phyloP scores from a whole-genome alignment of 2,797 vertebrate genomes.

The Sebastes variabilis region DNA sequence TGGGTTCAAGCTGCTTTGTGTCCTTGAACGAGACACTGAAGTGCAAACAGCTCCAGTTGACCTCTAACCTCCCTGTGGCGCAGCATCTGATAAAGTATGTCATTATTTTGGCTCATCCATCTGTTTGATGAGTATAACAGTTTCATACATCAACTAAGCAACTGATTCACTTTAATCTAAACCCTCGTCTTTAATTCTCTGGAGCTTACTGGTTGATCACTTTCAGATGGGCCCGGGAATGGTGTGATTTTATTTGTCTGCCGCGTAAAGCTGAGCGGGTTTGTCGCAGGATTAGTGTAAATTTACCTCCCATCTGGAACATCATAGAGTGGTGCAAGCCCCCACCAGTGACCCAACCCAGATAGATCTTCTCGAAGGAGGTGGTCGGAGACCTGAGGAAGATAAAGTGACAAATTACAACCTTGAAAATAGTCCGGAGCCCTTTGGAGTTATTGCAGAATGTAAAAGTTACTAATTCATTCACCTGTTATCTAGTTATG shows the following conservation, averaged over 20 bases:
- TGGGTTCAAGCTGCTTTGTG: constrained; percentile 20
- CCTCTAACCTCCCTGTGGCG: constrained; percentile 23
- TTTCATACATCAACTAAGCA: constrained; percentile 6
- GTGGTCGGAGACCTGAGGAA: not conserved
- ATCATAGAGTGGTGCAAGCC: constrained; percentile 10
- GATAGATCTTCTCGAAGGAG: constrained; percentile 20
- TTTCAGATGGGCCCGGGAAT: constrained; percentile 55
- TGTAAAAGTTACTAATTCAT: not conserved
- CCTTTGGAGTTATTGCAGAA: not conserved
- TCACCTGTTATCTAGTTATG: not conserved
- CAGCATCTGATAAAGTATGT: not conserved
- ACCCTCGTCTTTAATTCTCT: constrained; percentile 2
- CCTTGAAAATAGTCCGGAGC: constrained; percentile 4
- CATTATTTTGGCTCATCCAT: not conserved
- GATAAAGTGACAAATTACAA: constrained; percentile 13
- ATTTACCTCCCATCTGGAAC: constrained; percentile 48
- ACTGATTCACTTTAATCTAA: constrained; percentile 27
- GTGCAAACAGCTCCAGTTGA: constrained; percentile 26
- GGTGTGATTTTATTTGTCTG: not conserved
- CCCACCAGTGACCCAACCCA: constrained; percentile 16
- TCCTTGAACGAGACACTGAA: constrained; percentile 42
- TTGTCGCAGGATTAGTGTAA: constrained; percentile 54
- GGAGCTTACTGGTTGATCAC: constrained; percentile 39
- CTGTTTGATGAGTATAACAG: not conserved
- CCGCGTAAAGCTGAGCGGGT: constrained; percentile 20